Evolutionary conservation across 2,113 vertebrate genomes (phyloP).

Genomic region (Eclectus roratus): DNA sequence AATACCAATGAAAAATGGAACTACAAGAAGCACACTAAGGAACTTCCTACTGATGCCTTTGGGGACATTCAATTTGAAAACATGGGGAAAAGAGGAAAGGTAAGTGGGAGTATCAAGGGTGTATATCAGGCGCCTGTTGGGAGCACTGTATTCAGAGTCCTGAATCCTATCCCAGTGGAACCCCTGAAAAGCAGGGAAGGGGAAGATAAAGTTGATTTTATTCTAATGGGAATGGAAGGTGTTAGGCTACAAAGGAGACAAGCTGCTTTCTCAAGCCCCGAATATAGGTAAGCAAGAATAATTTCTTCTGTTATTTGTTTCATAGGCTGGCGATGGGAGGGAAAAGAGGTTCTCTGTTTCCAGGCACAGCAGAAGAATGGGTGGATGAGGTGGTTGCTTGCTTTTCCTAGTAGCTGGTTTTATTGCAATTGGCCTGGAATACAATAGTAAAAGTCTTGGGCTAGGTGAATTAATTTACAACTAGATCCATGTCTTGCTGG

Average conservation of each 20-base stretch:
- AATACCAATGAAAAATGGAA: constrained; percentile 76
- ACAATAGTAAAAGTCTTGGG: not conserved
- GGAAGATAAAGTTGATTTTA: not conserved
- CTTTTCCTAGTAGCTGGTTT: not conserved
- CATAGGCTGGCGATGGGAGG: not conserved
- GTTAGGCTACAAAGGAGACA: not conserved
- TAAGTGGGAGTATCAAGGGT: not conserved
- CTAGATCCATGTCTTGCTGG: not conserved
- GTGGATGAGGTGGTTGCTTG: not conserved
- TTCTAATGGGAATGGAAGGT: not conserved
- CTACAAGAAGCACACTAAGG: constrained; percentile 80
- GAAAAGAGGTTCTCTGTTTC: not conserved
- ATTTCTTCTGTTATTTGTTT: not conserved
- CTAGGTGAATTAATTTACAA: not conserved
- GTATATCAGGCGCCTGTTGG: rapidly evolving
- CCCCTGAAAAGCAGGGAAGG: not conserved
- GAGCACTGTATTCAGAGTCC: not conserved
- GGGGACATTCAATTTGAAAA: constrained; percentile 82
- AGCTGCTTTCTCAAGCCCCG: not conserved
- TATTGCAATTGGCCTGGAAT: not conserved
- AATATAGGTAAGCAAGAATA: not conserved
- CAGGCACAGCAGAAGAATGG: not conserved
- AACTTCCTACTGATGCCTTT: constrained; percentile 78
- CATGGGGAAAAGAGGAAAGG: constrained; percentile 79
- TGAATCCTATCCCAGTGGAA: not conserved